Evolutionary conservation across 2,797 vertebrate species (phyloP), one percentile per base, ranked within the genome.

Genomic region (Rallus crepitans): DNA sequence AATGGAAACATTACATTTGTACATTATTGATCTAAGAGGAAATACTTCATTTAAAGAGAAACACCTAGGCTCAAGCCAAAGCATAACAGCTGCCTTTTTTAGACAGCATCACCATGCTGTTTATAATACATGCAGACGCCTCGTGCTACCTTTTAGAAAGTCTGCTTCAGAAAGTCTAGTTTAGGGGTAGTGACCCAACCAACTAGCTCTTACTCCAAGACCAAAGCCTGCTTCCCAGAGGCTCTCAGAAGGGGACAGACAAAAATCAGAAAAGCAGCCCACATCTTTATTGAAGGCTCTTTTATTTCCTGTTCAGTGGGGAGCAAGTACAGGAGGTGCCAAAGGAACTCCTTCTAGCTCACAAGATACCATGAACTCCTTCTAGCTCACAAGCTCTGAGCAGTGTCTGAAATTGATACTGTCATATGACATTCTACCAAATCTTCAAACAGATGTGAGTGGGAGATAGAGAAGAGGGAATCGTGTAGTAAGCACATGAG

Each of bases 401-500:
- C 4, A 87, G 55, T 50, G 40, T 85, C 76, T 81, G 31, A 24
- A 78, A 45, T 52, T 90, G 30, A 48, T 78, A 39, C 30, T 90
- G 61, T 50, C 75, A n/a, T 6, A 88, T 21, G 21, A 64, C 91
- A 83, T 83, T 16, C 75, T 47, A 94, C 15, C 50, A 86, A 69
- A 69, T 65, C 89, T 91, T 95, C 88, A 72, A 95, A 65, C 82
- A 95, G 90, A 92, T 88, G 80, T 94, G 65, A 94, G 95, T 90
- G 77, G 82, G 85, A 87, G 88, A 88, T 33, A 89, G 72, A 72
- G 47, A 68, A 79, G 69, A 78, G 55, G 27, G 53, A 86, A 90
- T 93, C 65, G 27, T 70, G 70, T 76, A 81, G 84, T 39, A 81
- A 68, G 33, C 50, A 86, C 47, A 94, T 40, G 86, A 69, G 87